phyloP scores from a whole-genome alignment of 2,888 invertebrate genomes.

The Papilio gigon region DNA sequence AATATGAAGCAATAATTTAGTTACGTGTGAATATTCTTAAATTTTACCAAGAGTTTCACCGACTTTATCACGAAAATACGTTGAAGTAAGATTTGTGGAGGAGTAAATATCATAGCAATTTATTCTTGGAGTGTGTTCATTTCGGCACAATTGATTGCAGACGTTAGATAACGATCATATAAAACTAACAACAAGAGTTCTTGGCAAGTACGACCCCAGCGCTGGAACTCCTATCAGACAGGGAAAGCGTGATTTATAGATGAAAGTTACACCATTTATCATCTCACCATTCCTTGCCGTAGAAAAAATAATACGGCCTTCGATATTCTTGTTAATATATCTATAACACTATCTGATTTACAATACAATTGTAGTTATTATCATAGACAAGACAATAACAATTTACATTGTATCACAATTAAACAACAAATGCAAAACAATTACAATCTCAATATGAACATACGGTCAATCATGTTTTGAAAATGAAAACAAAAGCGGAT shows the following conservation, averaged over 20 bases:
- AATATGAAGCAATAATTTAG: not conserved
- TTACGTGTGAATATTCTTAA: not conserved
- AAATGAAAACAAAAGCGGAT: not conserved
- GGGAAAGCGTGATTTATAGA: constrained; percentile 77
- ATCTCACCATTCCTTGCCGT: constrained; percentile 81
- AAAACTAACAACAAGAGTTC: constrained; percentile 67
- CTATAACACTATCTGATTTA: constrained; percentile 34
- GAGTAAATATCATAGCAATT: constrained; percentile 39
- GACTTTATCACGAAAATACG: constrained; percentile 18
- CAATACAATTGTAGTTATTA: not conserved
- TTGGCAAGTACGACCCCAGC: constrained; percentile 71
- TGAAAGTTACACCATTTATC: constrained; percentile 79
- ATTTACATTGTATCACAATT: too few species aligned
- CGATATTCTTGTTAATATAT: constrained; percentile 74
- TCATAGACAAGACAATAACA: not conserved
- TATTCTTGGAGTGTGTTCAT: constrained; percentile 49
- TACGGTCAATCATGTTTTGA: not conserved
- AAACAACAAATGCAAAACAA: too few species aligned
- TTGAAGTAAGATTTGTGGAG: constrained; percentile 20
- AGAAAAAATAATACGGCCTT: constrained; percentile 78
- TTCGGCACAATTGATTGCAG: constrained; percentile 63
- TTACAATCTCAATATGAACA: too few species aligned
- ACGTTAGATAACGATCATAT: constrained; percentile 65
- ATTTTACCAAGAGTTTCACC: constrained; percentile 11
- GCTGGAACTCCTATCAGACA: constrained; percentile 67